phyloP scores from a whole-genome alignment of 2,113 vertebrate species.

The Nettapus auritus region DNA sequence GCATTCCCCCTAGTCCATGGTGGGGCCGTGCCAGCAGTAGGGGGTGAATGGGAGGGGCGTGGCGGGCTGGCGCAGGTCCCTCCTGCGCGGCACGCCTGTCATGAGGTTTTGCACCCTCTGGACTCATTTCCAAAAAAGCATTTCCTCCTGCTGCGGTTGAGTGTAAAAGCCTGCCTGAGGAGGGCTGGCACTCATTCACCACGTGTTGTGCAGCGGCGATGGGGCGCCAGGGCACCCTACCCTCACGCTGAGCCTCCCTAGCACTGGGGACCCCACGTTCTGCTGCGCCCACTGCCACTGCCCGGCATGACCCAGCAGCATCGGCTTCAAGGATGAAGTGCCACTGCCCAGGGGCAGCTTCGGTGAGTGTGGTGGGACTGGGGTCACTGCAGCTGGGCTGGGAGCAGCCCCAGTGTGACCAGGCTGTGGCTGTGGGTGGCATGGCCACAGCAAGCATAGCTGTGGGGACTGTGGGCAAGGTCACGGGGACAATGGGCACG shows the following conservation, averaged over 20 bases:
- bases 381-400: background rate
- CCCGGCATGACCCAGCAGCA: background rate
- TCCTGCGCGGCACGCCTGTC: background rate
- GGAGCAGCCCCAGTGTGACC: background rate
- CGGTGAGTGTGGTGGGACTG: background rate
- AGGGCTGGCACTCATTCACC: background rate
- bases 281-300: background rate
- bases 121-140: conserved; percentile 54
- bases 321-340: conserved; percentile 38
- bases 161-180: conserved; percentile 21
- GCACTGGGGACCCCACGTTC: background rate
- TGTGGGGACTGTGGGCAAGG: too few relatives aligned
- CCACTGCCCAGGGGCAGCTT: background rate
- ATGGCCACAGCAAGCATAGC: background rate
- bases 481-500: background rate
- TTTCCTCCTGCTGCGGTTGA: conserved; percentile 12
- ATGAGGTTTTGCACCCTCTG: background rate
- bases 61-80: background rate
- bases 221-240: background rate
- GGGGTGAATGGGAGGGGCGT: accelerated
- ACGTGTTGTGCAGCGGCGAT: background rate
- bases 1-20: accelerated
- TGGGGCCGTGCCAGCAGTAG: background rate
- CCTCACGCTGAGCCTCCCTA: background rate
- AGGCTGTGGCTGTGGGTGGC: background rate